Evolutionary conservation across 1,140 invertebrate genomes (phyloP), one percentile per base, ranked within the genome.

Genomic region (Pentalonia nigronervosa): DNA sequence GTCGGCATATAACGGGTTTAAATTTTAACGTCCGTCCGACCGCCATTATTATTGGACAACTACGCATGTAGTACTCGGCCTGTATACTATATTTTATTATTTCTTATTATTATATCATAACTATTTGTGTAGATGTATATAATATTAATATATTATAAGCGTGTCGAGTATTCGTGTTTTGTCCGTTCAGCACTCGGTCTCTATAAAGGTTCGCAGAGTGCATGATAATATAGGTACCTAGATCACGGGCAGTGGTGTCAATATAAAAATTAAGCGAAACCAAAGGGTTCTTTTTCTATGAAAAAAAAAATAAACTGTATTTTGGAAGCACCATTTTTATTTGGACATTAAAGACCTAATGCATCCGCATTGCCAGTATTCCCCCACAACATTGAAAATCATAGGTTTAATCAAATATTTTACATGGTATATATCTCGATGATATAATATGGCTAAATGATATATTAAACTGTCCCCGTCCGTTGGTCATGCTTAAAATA

Each of bases 11-110:
- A 56, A 92, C 67, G 76, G 91, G 91, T 92, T 83, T 92, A 92
- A 92, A 92, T 83, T 83, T 92, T 92, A 92, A 92, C 83, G 91
- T 92, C 91, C 41, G 91, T 92, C 91, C 83, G 91, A 83, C 67
- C 67, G 45, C 91, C 91, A 83, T 92, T 83, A 83, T 83, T 41
- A 41, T n/a, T n/a, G n/a, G n/a, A n/a, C 21, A 14, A 25, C 56
- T 0, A 2, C 30, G 17, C 41, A 41, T 41, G 14, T 30, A n/a
- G n/a, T 14, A 20, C 60, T 76, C 30, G 60, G 60, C 60, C 23
- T 17, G 30, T 14, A 6, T 14, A 21, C 21, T 21, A 21, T 53
- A 53, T 53, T 23, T 53, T 53, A 53, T 21, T 53, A 53, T 53
- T 53, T 53, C 21, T 21, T 53, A 53, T 53, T 21, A 53, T 53